Evolutionary conservation across 2,888 invertebrate species (phyloP), one percentile per base, ranked within the genome.

Genomic region (Eupeodes latifasciatus): DNA sequence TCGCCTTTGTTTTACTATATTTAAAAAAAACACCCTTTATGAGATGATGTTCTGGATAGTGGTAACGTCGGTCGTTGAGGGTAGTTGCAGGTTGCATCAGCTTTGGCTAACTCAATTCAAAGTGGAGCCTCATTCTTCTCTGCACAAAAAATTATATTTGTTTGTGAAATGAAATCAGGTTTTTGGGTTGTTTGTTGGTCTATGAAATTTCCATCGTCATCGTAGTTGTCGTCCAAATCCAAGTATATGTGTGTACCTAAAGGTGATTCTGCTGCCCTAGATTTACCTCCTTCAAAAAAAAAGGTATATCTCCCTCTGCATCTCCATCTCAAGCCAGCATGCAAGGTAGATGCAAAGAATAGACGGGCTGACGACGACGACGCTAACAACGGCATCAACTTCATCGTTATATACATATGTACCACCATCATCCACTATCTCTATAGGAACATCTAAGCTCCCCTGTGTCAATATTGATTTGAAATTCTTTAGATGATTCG

Each of bases 121-220:
- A 57, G 49, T 55, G 16, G 83, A 64, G 66, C 55, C 36, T 59
- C 64, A 66, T 72, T 55, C 40, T 27, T 27, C 44, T 67, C 16
- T 64, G 81, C 76, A 81, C 72, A 85, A 86, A 81, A 78, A 72
- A 10, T 44, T 57, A 71, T 78, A 81, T 81, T 80, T 88, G 88
- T 88, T 88, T 88, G 85, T 88, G 78, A 88, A 88, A 88, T 69
- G 88, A 88, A 88, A 85, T 88, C 88, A 75, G 85, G 81, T 78
- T 81, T 85, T 80, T 77, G 80, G 83, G 51, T 81, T 84, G 80
- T 87, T 80, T 83, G 83, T 87, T 83, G 83, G 72, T 87, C 80
- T 87, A 76, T 55, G 80, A 77, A 84, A 84, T 84, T 80, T 80
- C 80, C 80, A 87, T 72, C 86, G 53, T 53, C 78, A 2, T 49